Percentiles rank a stretch among this genome's conserved stretches.
phyloP scores from a whole-genome alignment of 1,140 invertebrate genomes.

The Portunus trituberculatus region DNA sequence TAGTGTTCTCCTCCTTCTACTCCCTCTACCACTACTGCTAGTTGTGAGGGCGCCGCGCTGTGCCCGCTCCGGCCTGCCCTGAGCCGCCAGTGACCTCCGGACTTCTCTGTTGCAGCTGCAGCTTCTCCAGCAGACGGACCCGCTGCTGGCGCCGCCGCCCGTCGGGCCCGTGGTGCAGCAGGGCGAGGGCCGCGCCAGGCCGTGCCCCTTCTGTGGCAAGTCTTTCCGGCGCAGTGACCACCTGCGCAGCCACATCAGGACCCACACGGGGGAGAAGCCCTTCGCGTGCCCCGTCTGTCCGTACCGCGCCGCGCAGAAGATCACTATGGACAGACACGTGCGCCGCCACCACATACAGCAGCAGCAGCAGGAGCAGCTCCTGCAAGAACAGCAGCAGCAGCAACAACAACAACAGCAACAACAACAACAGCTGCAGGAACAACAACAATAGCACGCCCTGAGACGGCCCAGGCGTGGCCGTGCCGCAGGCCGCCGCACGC shows the following conservation, averaged over 20 bases:
- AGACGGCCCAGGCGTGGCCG: not conserved
- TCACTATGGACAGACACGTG: conserved; percentile 69
- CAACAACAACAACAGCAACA: conserved; percentile 29
- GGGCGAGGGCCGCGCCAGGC: conserved; percentile 53
- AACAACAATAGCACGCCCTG: conserved; percentile 26
- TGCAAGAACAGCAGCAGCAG: conserved; percentile 44
- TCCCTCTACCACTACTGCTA: not conserved
- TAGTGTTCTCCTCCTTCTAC: not conserved
- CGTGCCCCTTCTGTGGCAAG: conserved; percentile 69
- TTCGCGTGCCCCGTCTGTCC: conserved; percentile 69
- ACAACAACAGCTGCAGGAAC: conserved; percentile 16
- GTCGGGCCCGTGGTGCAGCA: conserved; percentile 26
- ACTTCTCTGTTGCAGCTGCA: conserved; percentile 71
- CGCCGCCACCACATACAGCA: conserved; percentile 68
- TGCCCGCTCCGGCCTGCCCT: not conserved
- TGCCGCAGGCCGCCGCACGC: conserved; percentile 32
- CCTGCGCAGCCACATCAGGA: conserved; percentile 72
- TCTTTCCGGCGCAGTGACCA: conserved; percentile 70
- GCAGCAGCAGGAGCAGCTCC: conserved; percentile 57
- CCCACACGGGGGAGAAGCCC: conserved; percentile 71
- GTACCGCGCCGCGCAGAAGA: conserved; percentile 68
- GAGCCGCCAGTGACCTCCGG: conserved; percentile 34
- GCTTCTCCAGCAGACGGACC: conserved; percentile 56
- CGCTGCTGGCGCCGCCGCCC: conserved; percentile 36
- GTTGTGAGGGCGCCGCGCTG: not conserved